Conservation (phyloP, 2,888 invertebrate genomes). For the Eledona agricola region DNA sequence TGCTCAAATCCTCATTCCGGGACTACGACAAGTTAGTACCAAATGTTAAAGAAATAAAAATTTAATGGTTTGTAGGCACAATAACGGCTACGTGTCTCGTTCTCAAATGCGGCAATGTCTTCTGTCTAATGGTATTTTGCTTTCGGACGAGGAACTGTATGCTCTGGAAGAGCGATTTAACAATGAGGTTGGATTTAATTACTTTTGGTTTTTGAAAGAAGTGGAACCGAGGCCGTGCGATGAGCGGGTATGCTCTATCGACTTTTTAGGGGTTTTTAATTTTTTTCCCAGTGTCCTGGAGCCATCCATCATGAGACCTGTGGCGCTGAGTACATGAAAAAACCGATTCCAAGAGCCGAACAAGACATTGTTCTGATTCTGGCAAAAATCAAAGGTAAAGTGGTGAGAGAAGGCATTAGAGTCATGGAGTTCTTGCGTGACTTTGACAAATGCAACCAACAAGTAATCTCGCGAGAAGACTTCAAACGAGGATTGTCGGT, state of each 20-base stretch:
- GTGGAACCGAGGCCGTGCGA: constrained; percentile 64
- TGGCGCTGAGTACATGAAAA: constrained; percentile 54
- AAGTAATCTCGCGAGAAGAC: constrained; percentile 71
- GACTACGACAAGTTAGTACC: constrained; percentile 81
- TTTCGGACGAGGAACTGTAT: constrained; percentile 72
- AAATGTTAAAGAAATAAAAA: too few relatives aligned
- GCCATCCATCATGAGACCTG: constrained; percentile 13
- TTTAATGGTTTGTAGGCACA: constrained; percentile 64
- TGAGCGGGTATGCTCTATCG: constrained; percentile 38
- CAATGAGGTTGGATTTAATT: constrained; percentile 80
- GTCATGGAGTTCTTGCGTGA: constrained; percentile 73
- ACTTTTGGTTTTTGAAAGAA: constrained; percentile 74
- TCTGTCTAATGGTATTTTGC: constrained; percentile 72
- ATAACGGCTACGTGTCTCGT: constrained; percentile 77
- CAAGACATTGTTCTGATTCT: constrained; percentile 75
- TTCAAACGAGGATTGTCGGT: constrained; percentile 76
- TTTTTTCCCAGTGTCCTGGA: constrained; percentile 18
- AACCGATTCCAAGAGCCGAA: constrained; percentile 58
- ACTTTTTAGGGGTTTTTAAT: constrained; percentile 2
- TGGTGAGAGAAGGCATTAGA: constrained; percentile 73
- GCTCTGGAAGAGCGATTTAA: constrained; percentile 76
- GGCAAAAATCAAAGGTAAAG: constrained; percentile 78
- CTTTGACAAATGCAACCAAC: constrained; percentile 72
- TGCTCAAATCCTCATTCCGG: constrained; percentile 74
- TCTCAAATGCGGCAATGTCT: constrained; percentile 76